Percentiles rank a stretch among this genome's conserved stretches.
Evolutionary conservation across 2,888 invertebrate genomes (phyloP).

Genomic region (Exephanes ischioxanthus): DNA sequence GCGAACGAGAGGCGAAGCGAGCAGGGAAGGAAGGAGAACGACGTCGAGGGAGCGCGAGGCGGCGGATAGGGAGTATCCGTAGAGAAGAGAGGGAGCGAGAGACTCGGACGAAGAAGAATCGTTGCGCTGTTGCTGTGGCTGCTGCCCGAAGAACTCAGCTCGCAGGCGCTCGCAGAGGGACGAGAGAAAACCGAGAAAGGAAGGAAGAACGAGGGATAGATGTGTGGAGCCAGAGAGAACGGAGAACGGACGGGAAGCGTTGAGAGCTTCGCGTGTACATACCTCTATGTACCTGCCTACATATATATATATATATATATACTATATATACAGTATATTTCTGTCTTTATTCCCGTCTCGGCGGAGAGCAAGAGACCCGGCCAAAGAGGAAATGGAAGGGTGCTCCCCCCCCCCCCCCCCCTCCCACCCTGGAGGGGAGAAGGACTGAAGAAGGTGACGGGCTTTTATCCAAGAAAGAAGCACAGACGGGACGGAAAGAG

Average conservation of each 20-base stretch:
- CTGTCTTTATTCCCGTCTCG: constrained; percentile 52
- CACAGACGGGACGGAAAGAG: constrained; percentile 51
- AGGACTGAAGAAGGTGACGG: constrained; percentile 64
- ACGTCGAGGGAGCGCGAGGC: constrained; percentile 31
- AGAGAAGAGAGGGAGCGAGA: background rate
- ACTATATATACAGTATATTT: constrained; percentile 28
- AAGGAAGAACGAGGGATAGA: constrained; percentile 57
- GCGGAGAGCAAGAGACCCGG: constrained; percentile 38
- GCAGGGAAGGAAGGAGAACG: constrained; percentile 51
- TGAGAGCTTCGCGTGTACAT: constrained; percentile 60
- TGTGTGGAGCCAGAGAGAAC: constrained; percentile 48
- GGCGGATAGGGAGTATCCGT: constrained; percentile 34
- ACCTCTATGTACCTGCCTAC: constrained; percentile 32
- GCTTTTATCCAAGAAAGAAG: constrained; percentile 64
- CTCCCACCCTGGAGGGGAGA: constrained; percentile 54
- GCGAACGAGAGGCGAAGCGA: constrained; percentile 60
- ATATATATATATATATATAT: constrained; percentile 24
- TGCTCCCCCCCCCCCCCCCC: constrained; percentile 31
- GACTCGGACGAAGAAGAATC: constrained; percentile 51
- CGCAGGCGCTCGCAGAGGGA: background rate
- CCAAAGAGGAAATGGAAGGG: constrained; percentile 61
- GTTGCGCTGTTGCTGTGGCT: constrained; percentile 30
- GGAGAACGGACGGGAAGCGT: constrained; percentile 57
- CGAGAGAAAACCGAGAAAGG: constrained; percentile 59
- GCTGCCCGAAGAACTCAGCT: constrained; percentile 6